phyloP scores from a whole-genome alignment of 2,113 vertebrate genomes.

The Falcunculus frontatus region DNA sequence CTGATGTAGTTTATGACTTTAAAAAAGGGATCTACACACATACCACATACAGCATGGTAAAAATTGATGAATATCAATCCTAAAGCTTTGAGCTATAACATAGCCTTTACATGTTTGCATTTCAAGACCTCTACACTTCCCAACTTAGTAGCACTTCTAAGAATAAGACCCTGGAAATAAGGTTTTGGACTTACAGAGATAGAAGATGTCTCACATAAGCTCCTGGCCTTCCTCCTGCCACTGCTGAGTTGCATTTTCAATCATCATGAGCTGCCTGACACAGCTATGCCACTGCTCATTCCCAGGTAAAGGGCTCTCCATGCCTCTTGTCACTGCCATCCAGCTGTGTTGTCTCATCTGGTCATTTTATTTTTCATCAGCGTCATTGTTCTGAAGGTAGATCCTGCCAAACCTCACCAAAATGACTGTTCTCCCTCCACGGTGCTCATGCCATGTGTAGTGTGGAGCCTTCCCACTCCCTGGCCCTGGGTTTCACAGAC shows the following conservation, averaged over 20 bases:
- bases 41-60: neutral
- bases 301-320: neutral
- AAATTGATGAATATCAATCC: neutral
- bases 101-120: neutral
- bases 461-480: neutral
- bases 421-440: neutral
- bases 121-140: neutral
- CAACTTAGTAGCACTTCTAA: neutral
- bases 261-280: neutral
- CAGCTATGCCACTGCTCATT: fast-evolving
- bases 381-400: neutral
- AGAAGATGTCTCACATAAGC: neutral
- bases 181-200: neutral
- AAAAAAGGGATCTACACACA: neutral
- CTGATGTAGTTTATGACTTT: neutral
- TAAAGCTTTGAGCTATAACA: neutral
- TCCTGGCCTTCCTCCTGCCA: neutral
- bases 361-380: neutral
- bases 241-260: neutral
- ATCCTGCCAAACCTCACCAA: neutral
- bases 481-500: neutral
- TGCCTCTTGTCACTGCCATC: neutral
- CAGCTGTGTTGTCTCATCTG: neutral
- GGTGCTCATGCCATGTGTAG: neutral
- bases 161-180: neutral